These are phyloP conservation scores for Lucinisca nassula DNA, from an alignment of 2,888 invertebrate species.

Conservation along the genomic window DNA sequence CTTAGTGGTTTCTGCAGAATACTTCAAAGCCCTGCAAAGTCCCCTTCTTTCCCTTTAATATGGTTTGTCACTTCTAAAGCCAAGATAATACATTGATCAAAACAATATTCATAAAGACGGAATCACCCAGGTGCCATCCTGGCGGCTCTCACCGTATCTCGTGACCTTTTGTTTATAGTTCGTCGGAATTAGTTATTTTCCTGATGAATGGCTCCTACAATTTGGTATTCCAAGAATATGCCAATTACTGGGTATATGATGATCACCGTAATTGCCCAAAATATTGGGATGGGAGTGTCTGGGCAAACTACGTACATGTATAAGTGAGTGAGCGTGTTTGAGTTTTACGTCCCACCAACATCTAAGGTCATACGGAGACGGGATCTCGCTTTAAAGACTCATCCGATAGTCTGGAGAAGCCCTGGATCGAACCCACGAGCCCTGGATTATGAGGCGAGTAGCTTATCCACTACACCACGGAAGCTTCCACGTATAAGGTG, in stretches of 20 bases:
- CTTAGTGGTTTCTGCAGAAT: too few species aligned
- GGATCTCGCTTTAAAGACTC: too few species aligned
- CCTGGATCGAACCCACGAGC: too few species aligned
- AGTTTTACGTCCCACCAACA: too few species aligned
- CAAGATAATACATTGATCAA: neutral
- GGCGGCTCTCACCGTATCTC: neutral
- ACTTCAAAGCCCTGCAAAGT: neutral
- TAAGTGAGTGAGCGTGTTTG: too few species aligned
- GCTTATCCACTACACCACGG: too few species aligned
- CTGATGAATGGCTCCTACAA: neutral
- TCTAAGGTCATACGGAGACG: too few species aligned
- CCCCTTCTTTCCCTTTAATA: neutral
- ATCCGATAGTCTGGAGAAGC: too few species aligned
- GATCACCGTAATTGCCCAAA: neutral
- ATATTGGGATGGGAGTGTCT: too few species aligned
- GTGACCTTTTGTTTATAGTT: conserved; percentile 17
- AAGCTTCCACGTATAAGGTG: too few species aligned
- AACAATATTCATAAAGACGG: conserved; percentile 3
- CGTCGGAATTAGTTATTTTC: neutral
- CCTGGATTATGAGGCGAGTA: too few species aligned
- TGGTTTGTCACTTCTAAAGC: conserved; percentile 1
- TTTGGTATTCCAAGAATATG: conserved; percentile 13
- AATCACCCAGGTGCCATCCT: neutral
- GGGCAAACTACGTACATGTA: too few species aligned
- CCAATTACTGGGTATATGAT: conserved; percentile 12